A percentile compares a stretch with the other conserved stretches of the same genome.
Conservation (phyloP, 2,888 invertebrate species). For the Drosophila neonasuta region DNA sequence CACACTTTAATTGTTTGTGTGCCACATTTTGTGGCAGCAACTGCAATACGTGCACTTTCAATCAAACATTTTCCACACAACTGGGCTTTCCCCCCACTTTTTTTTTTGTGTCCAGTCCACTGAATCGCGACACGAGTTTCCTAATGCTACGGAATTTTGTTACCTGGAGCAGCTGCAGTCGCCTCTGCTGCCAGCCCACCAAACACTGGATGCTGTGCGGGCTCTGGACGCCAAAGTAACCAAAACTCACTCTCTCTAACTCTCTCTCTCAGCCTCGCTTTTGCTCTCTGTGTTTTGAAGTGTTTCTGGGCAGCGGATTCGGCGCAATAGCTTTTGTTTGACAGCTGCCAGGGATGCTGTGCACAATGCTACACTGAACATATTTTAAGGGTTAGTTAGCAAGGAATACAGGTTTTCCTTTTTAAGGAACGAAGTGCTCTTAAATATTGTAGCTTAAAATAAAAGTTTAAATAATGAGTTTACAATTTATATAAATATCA, state of each 20-base stretch:
- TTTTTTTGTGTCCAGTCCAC: background rate
- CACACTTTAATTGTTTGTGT: conserved; percentile 52
- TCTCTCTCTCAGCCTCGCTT: conserved; percentile 6
- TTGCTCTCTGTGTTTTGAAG: conserved; percentile 49
- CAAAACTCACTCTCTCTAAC: conserved; percentile 5
- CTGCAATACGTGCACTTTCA: conserved; percentile 50
- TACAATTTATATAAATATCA: too few species aligned
- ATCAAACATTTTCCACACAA: conserved; percentile 62
- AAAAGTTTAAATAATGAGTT: too few species aligned
- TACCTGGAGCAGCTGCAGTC: conserved; percentile 46
- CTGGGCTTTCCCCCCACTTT: conserved; percentile 24
- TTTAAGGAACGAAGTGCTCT: too few species aligned
- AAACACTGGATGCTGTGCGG: conserved; percentile 66
- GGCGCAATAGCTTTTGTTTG: conserved; percentile 43
- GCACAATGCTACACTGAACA: conserved; percentile 10
- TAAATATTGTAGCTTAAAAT: too few species aligned
- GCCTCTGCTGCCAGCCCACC: conserved; percentile 49
- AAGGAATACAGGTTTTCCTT: background rate
- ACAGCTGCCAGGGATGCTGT: conserved; percentile 68
- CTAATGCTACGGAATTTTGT: conserved; percentile 4
- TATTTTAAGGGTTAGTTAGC: background rate
- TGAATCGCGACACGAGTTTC: conserved; percentile 3
- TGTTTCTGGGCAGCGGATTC: conserved; percentile 24
- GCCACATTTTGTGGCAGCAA: conserved; percentile 48
- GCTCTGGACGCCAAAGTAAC: conserved; percentile 34